A percentile compares a stretch with the other conserved stretches of the same genome.
These are phyloP conservation scores for Luperina testacea DNA, from an alignment of 2,888 invertebrate species.

Conservation along the genomic window DNA sequence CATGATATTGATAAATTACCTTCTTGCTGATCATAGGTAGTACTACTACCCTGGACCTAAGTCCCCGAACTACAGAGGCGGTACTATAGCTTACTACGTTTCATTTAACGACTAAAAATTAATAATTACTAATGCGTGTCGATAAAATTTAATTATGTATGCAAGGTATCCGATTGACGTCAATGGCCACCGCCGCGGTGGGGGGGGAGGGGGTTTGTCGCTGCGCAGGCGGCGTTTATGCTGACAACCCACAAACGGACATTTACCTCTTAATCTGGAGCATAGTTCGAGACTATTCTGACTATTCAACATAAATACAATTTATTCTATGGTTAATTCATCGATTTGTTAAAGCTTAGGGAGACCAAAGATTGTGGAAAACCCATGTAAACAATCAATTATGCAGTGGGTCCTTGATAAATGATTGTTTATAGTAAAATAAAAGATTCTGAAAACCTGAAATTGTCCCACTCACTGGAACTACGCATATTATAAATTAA, in stretches of 20 bases:
- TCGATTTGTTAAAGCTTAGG: slow-evolving; percentile 30
- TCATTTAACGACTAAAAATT: slow-evolving; percentile 61
- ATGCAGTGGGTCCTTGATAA: slow-evolving; percentile 6
- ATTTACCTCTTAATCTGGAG: slow-evolving; percentile 66
- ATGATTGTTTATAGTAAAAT: slow-evolving; percentile 7
- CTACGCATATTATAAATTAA: not conserved
- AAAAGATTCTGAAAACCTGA: not conserved
- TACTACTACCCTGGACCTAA: not conserved
- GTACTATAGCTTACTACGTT: slow-evolving; percentile 27
- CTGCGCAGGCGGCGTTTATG: slow-evolving; percentile 53
- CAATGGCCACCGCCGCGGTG: slow-evolving; percentile 62
- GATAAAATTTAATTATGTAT: slow-evolving; percentile 70
- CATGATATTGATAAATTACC: not conserved
- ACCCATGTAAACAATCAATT: slow-evolving; percentile 19
- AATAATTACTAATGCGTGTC: slow-evolving; percentile 69
- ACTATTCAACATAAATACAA: slow-evolving; percentile 61
- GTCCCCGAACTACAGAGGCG: not conserved
- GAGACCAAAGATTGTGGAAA: slow-evolving; percentile 21
- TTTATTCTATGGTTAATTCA: slow-evolving; percentile 59
- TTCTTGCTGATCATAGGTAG: not conserved
- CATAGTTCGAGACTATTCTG: slow-evolving; percentile 53
- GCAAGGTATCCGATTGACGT: slow-evolving; percentile 72
- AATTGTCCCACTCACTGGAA: not conserved
- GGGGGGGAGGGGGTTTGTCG: slow-evolving; percentile 35
- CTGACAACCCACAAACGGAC: slow-evolving; percentile 66